Evolutionary conservation across 2,888 invertebrate genomes (phyloP).

Genomic region (Imbricaverruca yamaguchii): DNA sequence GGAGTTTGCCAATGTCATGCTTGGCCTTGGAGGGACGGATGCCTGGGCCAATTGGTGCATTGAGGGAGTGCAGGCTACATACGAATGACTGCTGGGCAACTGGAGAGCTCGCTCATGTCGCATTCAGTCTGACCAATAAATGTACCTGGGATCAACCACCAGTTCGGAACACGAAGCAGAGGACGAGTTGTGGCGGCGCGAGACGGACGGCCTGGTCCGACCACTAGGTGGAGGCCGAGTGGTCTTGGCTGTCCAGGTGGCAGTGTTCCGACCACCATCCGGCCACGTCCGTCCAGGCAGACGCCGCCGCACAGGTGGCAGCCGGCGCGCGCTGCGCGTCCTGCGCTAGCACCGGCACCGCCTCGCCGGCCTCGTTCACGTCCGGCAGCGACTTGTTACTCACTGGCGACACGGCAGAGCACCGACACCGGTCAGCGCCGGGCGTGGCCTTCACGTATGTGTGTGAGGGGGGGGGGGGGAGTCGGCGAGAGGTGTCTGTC

Average conservation of each 20-base stretch:
- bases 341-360: background rate
- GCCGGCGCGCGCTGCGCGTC: background rate
- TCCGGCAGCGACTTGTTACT: slow-evolving; percentile 28
- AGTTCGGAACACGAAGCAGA: background rate
- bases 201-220: background rate
- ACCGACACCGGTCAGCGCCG: background rate
- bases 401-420: slow-evolving; percentile 16
- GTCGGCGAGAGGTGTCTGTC: no score
- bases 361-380: slow-evolving; percentile 28
- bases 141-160: background rate
- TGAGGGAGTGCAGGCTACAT: no score
- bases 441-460: background rate
- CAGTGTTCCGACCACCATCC: slow-evolving; percentile 14
- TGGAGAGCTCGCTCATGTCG: no score
- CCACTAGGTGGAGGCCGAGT: background rate
- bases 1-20: no score
- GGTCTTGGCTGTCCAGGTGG: background rate
- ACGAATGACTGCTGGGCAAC: no score
- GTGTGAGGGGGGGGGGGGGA: no score
- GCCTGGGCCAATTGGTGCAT: no score
- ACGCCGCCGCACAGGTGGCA: background rate
- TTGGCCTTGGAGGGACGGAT: no score
- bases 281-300: background rate
- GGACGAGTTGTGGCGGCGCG: background rate
- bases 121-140: no score